Percentiles rank a stretch among this genome's conserved stretches.
Evolutionary conservation across 1,140 invertebrate genomes (phyloP).

Genomic region (Bombus huntii): DNA sequence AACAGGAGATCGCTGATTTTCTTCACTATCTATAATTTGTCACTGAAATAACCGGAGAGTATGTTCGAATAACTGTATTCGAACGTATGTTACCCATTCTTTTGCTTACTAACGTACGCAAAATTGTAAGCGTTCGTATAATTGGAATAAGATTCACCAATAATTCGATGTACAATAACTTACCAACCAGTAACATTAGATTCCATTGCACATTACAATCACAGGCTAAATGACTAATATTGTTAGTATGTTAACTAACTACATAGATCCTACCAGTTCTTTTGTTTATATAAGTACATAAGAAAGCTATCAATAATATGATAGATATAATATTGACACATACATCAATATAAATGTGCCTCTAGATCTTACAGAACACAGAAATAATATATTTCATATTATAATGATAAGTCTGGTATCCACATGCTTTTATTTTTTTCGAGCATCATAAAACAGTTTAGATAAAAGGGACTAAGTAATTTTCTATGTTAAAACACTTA

Average conservation of each 20-base stretch:
- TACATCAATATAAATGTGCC: background rate
- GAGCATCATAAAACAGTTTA: background rate
- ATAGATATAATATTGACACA: background rate
- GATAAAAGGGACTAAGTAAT: too few relatives aligned
- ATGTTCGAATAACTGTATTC: background rate
- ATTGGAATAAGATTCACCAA: background rate
- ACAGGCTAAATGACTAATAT: background rate
- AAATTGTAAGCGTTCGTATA: background rate
- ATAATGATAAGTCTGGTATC: background rate
- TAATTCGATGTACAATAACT: background rate
- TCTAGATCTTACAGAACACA: background rate
- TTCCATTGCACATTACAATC: background rate
- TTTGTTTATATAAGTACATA: too few relatives aligned
- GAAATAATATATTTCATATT: background rate
- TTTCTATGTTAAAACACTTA: too few relatives aligned
- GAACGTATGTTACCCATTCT: background rate
- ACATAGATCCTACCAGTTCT: background rate
- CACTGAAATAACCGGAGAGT: background rate
- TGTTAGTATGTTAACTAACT: background rate
- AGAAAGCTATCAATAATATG: background rate
- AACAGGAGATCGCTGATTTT: background rate
- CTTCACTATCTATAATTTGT: background rate
- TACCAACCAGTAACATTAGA: background rate
- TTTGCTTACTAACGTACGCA: background rate
- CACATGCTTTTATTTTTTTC: background rate